Base-by-base conservation (phyloP, 2,113 vertebrate species). In the Engraulis encrasicolus region DNA sequence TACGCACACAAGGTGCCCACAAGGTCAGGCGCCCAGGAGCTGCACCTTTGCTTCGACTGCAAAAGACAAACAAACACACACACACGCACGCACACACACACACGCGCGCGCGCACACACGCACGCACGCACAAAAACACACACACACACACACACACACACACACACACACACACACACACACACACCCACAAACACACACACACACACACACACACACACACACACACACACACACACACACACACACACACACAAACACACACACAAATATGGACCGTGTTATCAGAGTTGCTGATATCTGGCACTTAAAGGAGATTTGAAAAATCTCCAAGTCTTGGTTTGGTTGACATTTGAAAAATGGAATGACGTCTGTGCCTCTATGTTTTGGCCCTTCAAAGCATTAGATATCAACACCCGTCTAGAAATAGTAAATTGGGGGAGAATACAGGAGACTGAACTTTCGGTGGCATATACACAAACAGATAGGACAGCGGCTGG, bases 1-100 rank as follows among this genome's bases (percentile, higher is more conserved):
- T 9, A 81, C 61, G 48, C 40, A 37, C 49, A 81, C 82, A 45
- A 45, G 40, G 40, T 45, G 4, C 40, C n/a, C n/a, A n/a, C n/a
- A 79, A 18, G 54, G 81, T 79, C 81, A 82, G 85, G 83, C 14
- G 85, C 87, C 83, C 88, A 80, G 49, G 87, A 85, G 90, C 23
- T 48, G 82, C 81, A 83, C 80, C 82, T 87, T 84, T 36, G 80
- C 91, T 89, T 89, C 88, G 90, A 90, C 79, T 87, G 81, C 40
- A 49, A 31, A n/a, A 78, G 82, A 6, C 40, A n/a, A n/a, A n/a
- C n/a, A n/a, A n/a, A n/a, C 40, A 45, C 66, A 34, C 66, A 14
- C 66, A 86, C 86, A 77, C 19, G 49, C 78, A 80, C 23, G 49
- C 45, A 74, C 66, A 74, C 27, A 34, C 61, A 71, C 61, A 71